Conservation (phyloP, 2,113 vertebrate genomes). For the Mesoclemmys tuberculata region DNA sequence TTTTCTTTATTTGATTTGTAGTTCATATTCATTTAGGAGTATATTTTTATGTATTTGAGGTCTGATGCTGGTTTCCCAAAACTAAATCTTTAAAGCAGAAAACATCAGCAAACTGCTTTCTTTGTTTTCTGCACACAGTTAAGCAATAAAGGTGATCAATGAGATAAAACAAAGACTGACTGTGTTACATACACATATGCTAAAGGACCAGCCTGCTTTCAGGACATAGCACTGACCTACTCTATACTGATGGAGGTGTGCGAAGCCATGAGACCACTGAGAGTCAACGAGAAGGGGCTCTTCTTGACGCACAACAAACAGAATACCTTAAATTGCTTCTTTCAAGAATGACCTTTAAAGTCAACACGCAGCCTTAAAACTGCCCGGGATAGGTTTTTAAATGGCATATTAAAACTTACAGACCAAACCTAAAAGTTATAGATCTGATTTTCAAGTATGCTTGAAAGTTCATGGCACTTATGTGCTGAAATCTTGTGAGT, state of each 20-base stretch:
- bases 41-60: background rate
- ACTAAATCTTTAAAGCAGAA: background rate
- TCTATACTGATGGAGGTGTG: background rate
- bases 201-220: background rate
- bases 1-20: background rate
- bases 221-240: background rate
- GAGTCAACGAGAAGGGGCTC: background rate
- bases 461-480: constrained; percentile 2
- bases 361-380: background rate
- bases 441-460: constrained; percentile 17
- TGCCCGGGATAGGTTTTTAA: background rate
- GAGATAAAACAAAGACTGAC: constrained; percentile 27
- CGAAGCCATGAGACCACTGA: background rate
- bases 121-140: background rate
- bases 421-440: constrained; percentile 33
- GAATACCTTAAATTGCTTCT: background rate
- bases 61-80: background rate
- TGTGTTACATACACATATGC: background rate
- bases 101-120: background rate
- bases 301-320: background rate
- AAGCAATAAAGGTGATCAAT: background rate
- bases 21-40: background rate
- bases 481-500: rapidly evolving
- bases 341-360: background rate
- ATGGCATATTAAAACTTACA: background rate